Percentiles rank a stretch among this genome's conserved stretches.
These are phyloP conservation scores for Melierax canorus DNA, from an alignment of 2,113 vertebrate genomes.

Conservation along the genomic window DNA sequence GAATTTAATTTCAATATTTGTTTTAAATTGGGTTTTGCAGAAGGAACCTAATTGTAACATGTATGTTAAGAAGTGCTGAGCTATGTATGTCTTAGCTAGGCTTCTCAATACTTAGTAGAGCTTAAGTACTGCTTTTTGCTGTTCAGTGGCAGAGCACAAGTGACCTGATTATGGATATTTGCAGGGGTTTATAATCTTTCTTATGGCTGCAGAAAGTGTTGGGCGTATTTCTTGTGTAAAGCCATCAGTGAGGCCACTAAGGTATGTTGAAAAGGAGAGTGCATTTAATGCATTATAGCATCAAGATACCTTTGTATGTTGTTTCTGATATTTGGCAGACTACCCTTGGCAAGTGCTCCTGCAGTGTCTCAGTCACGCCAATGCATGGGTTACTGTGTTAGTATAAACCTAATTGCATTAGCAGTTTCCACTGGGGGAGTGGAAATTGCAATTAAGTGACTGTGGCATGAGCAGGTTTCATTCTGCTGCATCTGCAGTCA, in stretches of 20 bases:
- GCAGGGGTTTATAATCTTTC: not conserved
- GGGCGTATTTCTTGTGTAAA: not conserved
- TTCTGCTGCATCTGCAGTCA: not conserved
- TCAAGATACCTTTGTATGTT: not conserved
- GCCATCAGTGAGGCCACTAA: not conserved
- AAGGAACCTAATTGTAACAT: not conserved
- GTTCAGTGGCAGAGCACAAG: not conserved
- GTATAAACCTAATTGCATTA: not conserved
- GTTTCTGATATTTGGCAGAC: not conserved
- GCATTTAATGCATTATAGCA: not conserved
- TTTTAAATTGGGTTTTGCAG: not conserved
- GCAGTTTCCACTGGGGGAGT: not conserved
- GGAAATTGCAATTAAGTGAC: not conserved
- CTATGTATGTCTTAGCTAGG: not conserved
- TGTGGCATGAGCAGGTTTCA: not conserved
- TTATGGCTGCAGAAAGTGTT: not conserved
- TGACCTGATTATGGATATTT: not conserved
- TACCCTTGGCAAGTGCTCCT: not conserved
- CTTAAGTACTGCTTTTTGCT: not conserved
- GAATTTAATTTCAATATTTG: not conserved
- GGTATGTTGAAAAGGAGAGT: not conserved
- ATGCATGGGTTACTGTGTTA: not conserved
- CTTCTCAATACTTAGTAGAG: not conserved
- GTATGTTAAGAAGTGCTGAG: not conserved
- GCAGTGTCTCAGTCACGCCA: not conserved